Evolutionary conservation across 1,140 invertebrate species (phyloP), one percentile per base, ranked within the genome.

Genomic region (Helicoverpa zea): DNA sequence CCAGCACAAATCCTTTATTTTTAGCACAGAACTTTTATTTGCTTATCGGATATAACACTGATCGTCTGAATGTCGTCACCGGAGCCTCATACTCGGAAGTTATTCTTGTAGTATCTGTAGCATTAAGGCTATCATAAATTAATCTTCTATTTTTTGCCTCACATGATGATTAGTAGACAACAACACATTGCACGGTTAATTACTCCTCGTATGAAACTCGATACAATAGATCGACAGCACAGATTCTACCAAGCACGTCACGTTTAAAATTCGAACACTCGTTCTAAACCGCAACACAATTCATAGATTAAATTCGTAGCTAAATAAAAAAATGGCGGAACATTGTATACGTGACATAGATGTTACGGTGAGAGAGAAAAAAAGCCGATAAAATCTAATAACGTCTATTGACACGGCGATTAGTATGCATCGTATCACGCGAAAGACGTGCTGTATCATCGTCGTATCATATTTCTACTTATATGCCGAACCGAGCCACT

Each of bases 381-480:
- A 59, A 59, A 47, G 70, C 56, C 18, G 35, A 81, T 70, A 66
- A 70, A 76, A 73, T 81, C 66, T 72, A 77, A 81, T 77, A 77
- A 77, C 47, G 30, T 72, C 13, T 81, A 81, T 81, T 73, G 80
- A 81, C 58, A 78, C 58, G 63, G 56, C 47, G 7, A 77, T 81
- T 77, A 75, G 79, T 81, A 81, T 81, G 79, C 73, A 81, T 66
- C 59, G 70, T 81, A 77, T 73, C 35, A 75, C 56, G 13, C 70
- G 3, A 54, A 23, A 13, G 14, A 75, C 54, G 72, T 61, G 72
- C 29, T 43, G 35, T 75, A 59, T 59, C 54, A 75, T 75, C 54
- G 54, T n/a, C 56, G 4, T 75, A 61, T 74, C 54, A 74, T 61
- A 59, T 59, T 75, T 75, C 52, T 75, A 61, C 72, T 59, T 75